Evolutionary conservation across 2,888 invertebrate genomes (phyloP), one percentile per base, ranked within the genome.

Genomic region (Achlya flavicornis): DNA sequence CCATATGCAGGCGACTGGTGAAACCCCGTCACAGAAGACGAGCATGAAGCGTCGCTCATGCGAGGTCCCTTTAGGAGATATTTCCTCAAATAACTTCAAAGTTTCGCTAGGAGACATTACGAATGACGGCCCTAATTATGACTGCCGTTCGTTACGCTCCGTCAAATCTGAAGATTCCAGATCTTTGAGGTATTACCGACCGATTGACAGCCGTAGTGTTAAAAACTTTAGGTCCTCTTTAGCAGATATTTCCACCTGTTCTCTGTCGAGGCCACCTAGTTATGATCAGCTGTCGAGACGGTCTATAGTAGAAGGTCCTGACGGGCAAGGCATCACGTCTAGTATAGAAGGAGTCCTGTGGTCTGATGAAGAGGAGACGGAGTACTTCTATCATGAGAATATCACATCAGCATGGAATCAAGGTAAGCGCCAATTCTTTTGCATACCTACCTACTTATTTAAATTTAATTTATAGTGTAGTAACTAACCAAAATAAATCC

Each of bases 321-420:
- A 91, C 0, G 83, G 75, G 6, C 88, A 85, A 58, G 89, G 87
- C 4, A 86, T 92, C 62, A 93, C 93, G n/a, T 94, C 94, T 16
- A 94, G 94, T 68, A 94, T 94, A 43, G 94, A 94, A 73, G 94
- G 94, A 0, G 94, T 94, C 32, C 85, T 94, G 73, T 94, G 94
- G 94, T 94, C 94, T 2, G 94, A 94, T 85, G 94, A 94, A 70
- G 94, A 94, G 72, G 94, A 94, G 65, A 93, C 89, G 66, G 93
- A 93, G 74, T 94, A 94, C 70, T 93, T 94, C 80, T 93, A 92
- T 69, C 93, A 94, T 61, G 94, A 94, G 78, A 93, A 94, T 63
- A 89, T 94, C 43, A 92, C 92, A 4, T 80, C 91, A 8, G 92
- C 93, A 35, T 93, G 92, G 91, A 93, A 93, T 85, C 86, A 93